Base-by-base conservation (phyloP, 2,888 invertebrate genomes). In the Cynaeus angustus region DNA sequence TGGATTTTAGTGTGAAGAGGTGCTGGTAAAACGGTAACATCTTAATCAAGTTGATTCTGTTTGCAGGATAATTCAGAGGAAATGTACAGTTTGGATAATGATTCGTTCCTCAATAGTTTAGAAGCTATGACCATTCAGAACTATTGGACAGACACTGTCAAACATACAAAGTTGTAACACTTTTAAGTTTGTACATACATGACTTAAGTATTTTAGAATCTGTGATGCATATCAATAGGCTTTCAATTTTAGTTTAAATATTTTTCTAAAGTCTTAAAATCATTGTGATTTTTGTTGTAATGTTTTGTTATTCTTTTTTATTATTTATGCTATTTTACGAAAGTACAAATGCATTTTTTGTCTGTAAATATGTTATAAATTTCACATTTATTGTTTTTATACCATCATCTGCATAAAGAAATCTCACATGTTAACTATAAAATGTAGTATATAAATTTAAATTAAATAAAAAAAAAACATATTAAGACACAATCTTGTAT, bases 81-180 rank as follows among this genome's bases (percentile, higher is more conserved):
- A 86, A 95, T 96, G 94, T 95, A 95, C 86, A 96, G 96, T 81
- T 86, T 96, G 86, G 96, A 96, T 87, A 96, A 96, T 84, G 96
- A 96, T 84, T 96, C 96, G 72, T 96, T 96, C 87, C 89, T 96
- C 71, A 96, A 96, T 86, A 96, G 96, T 71, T 86, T 96, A 78
- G 96, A 96, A 86, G 95, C 95, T 75, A 95, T 96, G 94, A 95
- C 96, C 77, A 95, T 96, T 83, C 95, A 95, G 85, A 96, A 96
- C 86, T 95, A 95, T 83, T 96, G 96, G 95, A 95, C 95, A 59
- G 95, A 95, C 85, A 94, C 92, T 77, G 94, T 95, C 74, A 95
- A 94, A 85, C 95, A 95, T 85, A 95, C 95, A 79, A 95, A 95
- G 85, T 89, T 95, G 85, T 95, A 91, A 70, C 72, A 50, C 58